Evolutionary conservation across 2,113 vertebrate species (phyloP), one percentile per base, ranked within the genome.

Genomic region (Himantopus leucocephalus): DNA sequence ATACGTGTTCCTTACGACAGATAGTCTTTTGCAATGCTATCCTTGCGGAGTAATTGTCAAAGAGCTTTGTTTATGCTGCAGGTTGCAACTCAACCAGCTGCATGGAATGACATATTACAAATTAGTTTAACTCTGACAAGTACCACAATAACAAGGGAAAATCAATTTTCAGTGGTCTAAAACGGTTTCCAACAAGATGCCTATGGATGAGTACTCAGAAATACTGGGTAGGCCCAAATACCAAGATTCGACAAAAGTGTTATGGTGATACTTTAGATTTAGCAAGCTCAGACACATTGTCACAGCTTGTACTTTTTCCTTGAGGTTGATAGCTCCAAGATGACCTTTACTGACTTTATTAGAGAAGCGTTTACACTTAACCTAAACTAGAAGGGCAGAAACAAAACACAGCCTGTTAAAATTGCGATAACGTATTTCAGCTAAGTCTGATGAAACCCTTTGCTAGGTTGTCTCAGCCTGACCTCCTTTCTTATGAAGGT

Each of bases 401-500:
- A 76, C 77, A 91, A 92, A 94, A 48, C 71, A 64, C 21, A 90
- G 17, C 27, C 29, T 85, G 47, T 83, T 95, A 90, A 92, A 90
- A 32, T 76, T 52, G 37, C 53, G 66, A 29, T 56, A 85, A 52
- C 0, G 0, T 72, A 30, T 58, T 85, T 77, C 50, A 85, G 27
- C 58, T 53, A 71, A 83, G 56, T 56, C 78, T 94, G 88, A 85
- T 20, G 27, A 94, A 96, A 92, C n/a, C 29, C 37, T 92, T 60
- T 58, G 24, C 79, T 62, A 45, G 30, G 32, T 86, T 96, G 24
- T 50, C 76, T 83, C 82, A 86, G 37, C 39, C 45, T 94, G 75
- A 95, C 85, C 91, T 95, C 74, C 50, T 96, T 96, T 88, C 53
- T 85, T 88, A 34, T 30, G 48, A 81, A 59, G 30, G 27, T 58